Conservation (phyloP, 2,113 vertebrate species). For the Gavia stellata region DNA sequence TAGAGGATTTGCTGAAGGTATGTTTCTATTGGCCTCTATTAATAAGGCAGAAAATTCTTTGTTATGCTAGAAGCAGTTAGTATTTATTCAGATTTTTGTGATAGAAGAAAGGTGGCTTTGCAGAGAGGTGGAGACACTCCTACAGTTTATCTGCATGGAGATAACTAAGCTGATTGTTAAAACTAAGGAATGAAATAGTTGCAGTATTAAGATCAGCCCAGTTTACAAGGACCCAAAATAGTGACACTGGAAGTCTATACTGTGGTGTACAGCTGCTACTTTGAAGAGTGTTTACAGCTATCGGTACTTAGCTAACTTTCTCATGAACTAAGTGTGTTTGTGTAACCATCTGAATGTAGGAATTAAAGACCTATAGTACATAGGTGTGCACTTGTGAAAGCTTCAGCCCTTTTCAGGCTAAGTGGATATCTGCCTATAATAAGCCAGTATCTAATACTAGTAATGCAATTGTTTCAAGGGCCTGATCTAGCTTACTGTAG, state of each 20-base stretch:
- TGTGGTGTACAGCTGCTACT: neutral
- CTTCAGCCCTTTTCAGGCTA: neutral
- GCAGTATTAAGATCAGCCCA: neutral
- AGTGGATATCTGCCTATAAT: neutral
- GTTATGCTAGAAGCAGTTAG: neutral
- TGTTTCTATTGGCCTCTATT: neutral
- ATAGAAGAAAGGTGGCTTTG: neutral
- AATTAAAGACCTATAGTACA: fast-evolving
- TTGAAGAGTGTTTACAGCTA: neutral
- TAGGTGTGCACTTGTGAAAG: neutral
- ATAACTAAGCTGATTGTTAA: neutral
- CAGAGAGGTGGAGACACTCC: neutral
- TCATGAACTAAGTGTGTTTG: neutral
- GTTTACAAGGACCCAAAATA: neutral
- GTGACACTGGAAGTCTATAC: neutral
- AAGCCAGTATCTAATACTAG: neutral
- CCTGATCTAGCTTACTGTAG: neutral
- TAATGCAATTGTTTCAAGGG: neutral
- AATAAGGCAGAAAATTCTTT: neutral
- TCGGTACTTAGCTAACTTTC: neutral
- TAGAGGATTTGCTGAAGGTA: constrained; percentile 88
- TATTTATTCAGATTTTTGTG: neutral
- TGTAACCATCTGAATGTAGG: neutral
- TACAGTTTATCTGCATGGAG: neutral
- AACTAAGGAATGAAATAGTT: neutral